Evolutionary conservation across 2,888 invertebrate genomes (phyloP).

Genomic region (Cynaeus angustus): DNA sequence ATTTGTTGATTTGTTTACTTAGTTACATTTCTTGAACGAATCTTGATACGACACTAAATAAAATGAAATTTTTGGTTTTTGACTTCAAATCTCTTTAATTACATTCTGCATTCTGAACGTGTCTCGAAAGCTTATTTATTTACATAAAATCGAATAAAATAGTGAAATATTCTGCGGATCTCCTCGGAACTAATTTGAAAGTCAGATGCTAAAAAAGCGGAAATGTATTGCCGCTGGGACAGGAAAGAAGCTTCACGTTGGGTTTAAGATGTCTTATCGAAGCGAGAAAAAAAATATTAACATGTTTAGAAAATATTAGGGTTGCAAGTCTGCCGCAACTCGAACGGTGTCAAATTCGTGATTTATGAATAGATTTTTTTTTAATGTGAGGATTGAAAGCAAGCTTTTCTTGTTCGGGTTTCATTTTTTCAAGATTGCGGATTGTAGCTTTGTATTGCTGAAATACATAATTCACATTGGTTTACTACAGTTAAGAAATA

Average conservation of each 20-base stretch:
- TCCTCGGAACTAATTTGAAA: constrained; percentile 35
- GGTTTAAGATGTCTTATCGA: constrained; percentile 22
- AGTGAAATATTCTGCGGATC: constrained; percentile 33
- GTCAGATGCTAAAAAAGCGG: constrained; percentile 35
- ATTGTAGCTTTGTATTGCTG: too few species aligned
- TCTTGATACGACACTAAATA: too few species aligned
- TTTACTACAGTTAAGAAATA: not conserved
- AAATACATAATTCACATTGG: constrained; percentile 1
- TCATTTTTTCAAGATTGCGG: not conserved
- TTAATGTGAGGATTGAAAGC: constrained; percentile 1
- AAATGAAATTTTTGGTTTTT: not conserved
- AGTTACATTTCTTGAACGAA: too few species aligned
- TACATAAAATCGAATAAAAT: constrained; percentile 30
- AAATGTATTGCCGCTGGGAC: constrained; percentile 27
- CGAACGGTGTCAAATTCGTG: constrained; percentile 12
- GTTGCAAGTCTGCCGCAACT: constrained; percentile 5
- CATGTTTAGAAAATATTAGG: constrained; percentile 29
- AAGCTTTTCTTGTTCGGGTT: constrained; percentile 1
- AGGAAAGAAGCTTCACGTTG: constrained; percentile 25
- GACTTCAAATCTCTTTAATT: constrained; percentile 9
- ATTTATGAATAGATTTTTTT: constrained; percentile 28
- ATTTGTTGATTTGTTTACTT: too few species aligned
- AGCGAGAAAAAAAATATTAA: constrained; percentile 22
- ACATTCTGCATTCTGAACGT: constrained; percentile 20
- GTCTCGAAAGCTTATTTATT: constrained; percentile 16